These are phyloP conservation scores for Varecia variegata DNA, from an alignment of 2,797 vertebrate genomes.

Conservation along the genomic window DNA sequence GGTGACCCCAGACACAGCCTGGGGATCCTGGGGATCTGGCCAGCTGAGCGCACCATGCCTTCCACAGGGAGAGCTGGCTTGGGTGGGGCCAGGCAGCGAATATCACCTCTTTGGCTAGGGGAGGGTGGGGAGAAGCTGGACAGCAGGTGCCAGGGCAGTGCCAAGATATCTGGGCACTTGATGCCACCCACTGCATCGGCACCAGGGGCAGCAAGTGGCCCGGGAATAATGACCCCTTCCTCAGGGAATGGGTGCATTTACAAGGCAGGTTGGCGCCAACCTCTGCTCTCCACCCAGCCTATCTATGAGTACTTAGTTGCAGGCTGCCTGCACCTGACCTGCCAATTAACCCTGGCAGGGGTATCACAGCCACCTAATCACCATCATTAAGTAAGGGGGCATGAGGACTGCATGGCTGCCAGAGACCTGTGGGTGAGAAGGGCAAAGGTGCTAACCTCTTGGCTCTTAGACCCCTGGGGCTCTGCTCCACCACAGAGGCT, in stretches of 20 bases:
- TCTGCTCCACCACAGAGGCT: background rate
- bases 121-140: background rate
- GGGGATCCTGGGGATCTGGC: background rate
- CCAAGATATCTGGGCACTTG: background rate
- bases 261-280: slow-evolving; percentile 42
- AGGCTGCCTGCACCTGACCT: slow-evolving; percentile 44
- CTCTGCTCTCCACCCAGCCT: slow-evolving; percentile 11
- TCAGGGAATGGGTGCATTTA: slow-evolving; percentile 27
- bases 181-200: background rate
- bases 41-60: background rate
- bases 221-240: slow-evolving; percentile 44
- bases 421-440: background rate
- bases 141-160: background rate
- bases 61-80: background rate
- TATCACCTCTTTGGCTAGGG: background rate
- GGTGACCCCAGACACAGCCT: background rate
- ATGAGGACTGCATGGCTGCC: background rate
- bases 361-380: slow-evolving; percentile 43
- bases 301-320: slow-evolving; percentile 39
- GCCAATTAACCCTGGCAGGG: slow-evolving; percentile 61
- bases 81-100: background rate
- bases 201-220: background rate
- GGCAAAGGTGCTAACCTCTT: slow-evolving; percentile 26
- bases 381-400: slow-evolving; percentile 50
- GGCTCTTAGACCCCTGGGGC: background rate